Conservation (phyloP, 2,888 invertebrate genomes). For the Mesochorus sp. region DNA sequence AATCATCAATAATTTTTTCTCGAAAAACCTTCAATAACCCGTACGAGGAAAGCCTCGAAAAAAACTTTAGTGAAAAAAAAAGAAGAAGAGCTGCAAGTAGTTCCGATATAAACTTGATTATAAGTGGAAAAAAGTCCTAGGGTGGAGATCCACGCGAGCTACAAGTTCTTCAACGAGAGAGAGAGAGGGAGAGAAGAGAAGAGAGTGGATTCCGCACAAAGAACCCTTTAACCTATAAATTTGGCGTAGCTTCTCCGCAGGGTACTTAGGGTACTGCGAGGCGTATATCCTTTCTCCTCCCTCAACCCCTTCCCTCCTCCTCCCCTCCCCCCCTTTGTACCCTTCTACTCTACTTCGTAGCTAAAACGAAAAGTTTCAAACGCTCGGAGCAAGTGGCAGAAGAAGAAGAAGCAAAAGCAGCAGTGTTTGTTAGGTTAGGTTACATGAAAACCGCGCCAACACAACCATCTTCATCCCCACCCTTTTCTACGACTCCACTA, state of each 20-base stretch:
- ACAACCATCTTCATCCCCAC: background rate
- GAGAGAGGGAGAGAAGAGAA: slow-evolving; percentile 7
- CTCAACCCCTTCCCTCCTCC: background rate
- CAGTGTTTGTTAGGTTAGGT: slow-evolving; percentile 2
- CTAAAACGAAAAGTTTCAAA: slow-evolving; percentile 51
- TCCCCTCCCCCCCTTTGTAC: background rate
- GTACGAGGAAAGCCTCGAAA: too few relatives aligned
- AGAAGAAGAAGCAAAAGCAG: slow-evolving; percentile 13
- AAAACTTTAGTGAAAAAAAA: too few relatives aligned
- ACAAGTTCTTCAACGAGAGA: background rate
- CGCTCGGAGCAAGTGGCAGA: slow-evolving; percentile 36
- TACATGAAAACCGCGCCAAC: background rate
- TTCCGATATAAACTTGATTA: too few relatives aligned
- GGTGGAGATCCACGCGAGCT: too few relatives aligned
- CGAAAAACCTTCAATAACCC: too few relatives aligned
- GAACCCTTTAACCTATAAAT: slow-evolving; percentile 50
- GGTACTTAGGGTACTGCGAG: slow-evolving; percentile 35
- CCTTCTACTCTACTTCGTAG: slow-evolving; percentile 12
- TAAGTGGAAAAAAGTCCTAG: too few relatives aligned
- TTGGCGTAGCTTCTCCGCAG: slow-evolving; percentile 45
- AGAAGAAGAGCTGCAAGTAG: too few relatives aligned
- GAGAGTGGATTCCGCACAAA: slow-evolving; percentile 16
- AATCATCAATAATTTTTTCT: too few relatives aligned
- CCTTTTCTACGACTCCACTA: too few relatives aligned
- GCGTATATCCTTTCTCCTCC: background rate